Evolutionary conservation across 2,888 invertebrate genomes (phyloP).

Genomic region (Allophyes oxyacanthae): DNA sequence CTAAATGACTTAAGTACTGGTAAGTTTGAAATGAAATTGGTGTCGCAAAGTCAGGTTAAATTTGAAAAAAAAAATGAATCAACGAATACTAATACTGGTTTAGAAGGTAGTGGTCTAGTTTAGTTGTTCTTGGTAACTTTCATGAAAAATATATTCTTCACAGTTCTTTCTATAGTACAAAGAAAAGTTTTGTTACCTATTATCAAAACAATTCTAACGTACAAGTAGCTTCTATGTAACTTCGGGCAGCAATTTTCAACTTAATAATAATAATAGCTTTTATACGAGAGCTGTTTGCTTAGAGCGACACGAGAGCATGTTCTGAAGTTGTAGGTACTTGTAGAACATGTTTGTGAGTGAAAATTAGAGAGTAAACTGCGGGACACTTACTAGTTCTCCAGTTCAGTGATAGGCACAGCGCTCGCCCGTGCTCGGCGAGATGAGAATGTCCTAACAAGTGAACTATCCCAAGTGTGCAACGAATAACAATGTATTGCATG

Average conservation of each 20-base stretch:
- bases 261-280: slow-evolving; percentile 57
- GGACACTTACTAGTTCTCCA: slow-evolving; percentile 69
- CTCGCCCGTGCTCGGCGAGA: slow-evolving; percentile 45
- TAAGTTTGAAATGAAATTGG: too few species aligned
- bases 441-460: slow-evolving; percentile 72
- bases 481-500: slow-evolving; percentile 62
- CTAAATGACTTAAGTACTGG: too few species aligned
- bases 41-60: too few species aligned
- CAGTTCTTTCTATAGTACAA: too few species aligned
- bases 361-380: slow-evolving; percentile 77
- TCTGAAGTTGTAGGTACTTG: slow-evolving; percentile 60
- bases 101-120: too few species aligned
- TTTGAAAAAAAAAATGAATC: too few species aligned
- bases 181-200: slow-evolving; percentile 2
- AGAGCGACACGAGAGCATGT: slow-evolving; percentile 57
- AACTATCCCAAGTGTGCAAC: slow-evolving; percentile 63
- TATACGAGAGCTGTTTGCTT: slow-evolving; percentile 51
- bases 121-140: too few species aligned
- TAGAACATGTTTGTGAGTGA: slow-evolving; percentile 69
- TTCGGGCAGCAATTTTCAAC: slow-evolving; percentile 37
- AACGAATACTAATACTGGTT: too few species aligned
- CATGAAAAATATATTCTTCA: too few species aligned
- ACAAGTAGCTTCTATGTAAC: slow-evolving; percentile 42
- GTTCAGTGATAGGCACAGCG: slow-evolving; percentile 23
- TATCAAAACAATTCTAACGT: slow-evolving; percentile 36